Conservation (phyloP, 2,888 invertebrate genomes). For the Corythucha ciliata region DNA sequence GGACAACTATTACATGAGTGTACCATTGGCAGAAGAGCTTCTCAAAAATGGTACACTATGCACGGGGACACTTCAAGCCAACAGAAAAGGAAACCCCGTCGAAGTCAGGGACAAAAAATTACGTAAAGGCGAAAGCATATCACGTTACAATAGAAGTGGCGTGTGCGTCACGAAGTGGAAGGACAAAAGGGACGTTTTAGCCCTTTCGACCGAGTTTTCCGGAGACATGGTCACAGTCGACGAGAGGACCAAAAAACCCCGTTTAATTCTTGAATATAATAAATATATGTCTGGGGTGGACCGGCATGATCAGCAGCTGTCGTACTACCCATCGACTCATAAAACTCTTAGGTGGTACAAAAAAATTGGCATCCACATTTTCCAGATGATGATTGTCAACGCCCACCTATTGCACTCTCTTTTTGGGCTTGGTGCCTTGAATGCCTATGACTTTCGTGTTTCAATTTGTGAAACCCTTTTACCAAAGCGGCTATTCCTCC, state of each 20-base stretch:
- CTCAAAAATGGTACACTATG: constrained; percentile 35
- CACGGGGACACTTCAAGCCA: constrained; percentile 39
- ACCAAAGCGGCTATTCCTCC: not conserved
- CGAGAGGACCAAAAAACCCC: constrained; percentile 9
- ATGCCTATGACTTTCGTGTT: not conserved
- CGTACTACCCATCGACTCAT: constrained; percentile 15
- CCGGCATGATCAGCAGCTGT: constrained; percentile 15
- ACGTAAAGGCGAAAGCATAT: constrained; percentile 19
- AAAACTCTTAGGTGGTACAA: constrained; percentile 17
- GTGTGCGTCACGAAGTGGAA: constrained; percentile 15
- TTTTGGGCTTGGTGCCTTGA: constrained; percentile 4
- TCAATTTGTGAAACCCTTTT: not conserved
- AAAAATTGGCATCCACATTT: constrained; percentile 15
- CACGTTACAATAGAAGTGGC: constrained; percentile 17
- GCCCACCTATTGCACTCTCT: constrained; percentile 5
- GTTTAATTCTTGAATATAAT: constrained; percentile 13
- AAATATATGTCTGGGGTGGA: constrained; percentile 16
- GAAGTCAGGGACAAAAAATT: constrained; percentile 34
- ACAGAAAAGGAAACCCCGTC: constrained; percentile 32
- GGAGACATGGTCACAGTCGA: constrained; percentile 11
- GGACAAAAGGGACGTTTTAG: constrained; percentile 13
- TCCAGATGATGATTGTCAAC: constrained; percentile 14
- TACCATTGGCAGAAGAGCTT: constrained; percentile 37
- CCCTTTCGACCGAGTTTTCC: constrained; percentile 13
- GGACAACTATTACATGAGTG: constrained; percentile 39